These are phyloP conservation scores for Ianthella basta DNA, from an alignment of 37 sponge, comb jelly and placozoan species.

Conservation along the genomic window DNA sequence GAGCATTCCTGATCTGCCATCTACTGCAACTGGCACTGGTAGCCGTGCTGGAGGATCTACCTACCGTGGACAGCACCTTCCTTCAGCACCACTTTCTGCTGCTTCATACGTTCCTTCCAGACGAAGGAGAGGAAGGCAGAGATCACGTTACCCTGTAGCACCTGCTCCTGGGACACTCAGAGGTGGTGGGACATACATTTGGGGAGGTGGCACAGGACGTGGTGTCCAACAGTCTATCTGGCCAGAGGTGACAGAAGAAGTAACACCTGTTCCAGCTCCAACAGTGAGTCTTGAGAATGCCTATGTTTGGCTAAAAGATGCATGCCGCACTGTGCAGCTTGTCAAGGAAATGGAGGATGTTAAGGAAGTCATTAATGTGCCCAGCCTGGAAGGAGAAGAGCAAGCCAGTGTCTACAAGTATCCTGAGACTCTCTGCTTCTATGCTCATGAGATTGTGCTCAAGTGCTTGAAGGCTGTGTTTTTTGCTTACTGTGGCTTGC, in stretches of 20 bases:
- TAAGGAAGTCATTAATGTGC: background rate
- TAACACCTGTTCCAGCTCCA: conserved; percentile 16
- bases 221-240: too few species aligned
- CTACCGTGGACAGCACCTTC: background rate
- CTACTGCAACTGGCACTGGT: too few species aligned
- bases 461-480: conserved; percentile 56
- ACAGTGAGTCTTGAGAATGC: conserved; percentile 14
- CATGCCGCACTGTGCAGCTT: too few species aligned
- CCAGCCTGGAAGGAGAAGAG: too few species aligned
- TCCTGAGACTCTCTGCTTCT: conserved; percentile 23
- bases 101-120: background rate
- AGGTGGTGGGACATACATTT: conserved; percentile 19
- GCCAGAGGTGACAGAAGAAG: background rate
- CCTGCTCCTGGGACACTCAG: background rate
- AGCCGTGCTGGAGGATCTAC: too few species aligned
- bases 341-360: background rate
- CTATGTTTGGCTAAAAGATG: conserved; percentile 3
- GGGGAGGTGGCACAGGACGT: background rate
- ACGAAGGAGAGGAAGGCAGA: background rate
- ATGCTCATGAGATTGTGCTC: conserved; percentile 34
- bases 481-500: conserved; percentile 56
- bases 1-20: too few species aligned
- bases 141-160: background rate
- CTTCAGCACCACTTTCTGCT: background rate
- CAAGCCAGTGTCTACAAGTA: background rate